Evolutionary conservation across 2,113 vertebrate genomes (phyloP).

Genomic region (Gopherus flavomarginatus): DNA sequence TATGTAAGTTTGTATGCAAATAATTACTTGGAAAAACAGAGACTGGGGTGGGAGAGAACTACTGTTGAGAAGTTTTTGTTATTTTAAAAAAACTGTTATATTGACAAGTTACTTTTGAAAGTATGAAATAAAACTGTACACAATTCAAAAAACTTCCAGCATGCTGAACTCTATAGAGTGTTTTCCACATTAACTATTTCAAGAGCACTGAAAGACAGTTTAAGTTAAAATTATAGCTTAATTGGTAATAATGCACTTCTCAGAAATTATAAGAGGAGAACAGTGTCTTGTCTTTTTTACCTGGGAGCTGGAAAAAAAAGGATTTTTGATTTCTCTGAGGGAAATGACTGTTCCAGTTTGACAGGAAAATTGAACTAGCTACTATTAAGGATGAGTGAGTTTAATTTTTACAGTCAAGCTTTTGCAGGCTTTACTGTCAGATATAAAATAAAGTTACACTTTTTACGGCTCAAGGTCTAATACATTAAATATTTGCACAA

Average conservation of each 20-base stretch:
- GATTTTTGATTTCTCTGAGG: slow-evolving; percentile 31
- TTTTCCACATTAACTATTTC: not conserved
- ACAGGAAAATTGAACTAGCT: slow-evolving; percentile 62
- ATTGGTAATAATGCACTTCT: slow-evolving; percentile 40
- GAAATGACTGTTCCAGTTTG: slow-evolving; percentile 50
- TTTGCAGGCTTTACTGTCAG: slow-evolving; percentile 32
- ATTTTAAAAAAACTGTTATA: not conserved
- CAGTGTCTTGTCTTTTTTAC: not conserved
- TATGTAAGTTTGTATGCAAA: not conserved
- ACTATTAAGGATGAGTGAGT: slow-evolving; percentile 7
- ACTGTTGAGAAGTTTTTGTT: not conserved
- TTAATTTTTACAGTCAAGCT: slow-evolving; percentile 31
- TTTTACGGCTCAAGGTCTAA: not conserved
- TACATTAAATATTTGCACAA: not conserved
- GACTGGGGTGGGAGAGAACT: too few relatives aligned
- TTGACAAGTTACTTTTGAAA: not conserved
- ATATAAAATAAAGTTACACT: not conserved
- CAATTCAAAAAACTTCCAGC: slow-evolving; percentile 2
- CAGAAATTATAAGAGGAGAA: not conserved
- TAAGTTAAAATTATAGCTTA: slow-evolving; percentile 37
- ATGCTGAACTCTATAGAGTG: not conserved
- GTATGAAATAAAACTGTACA: not conserved
- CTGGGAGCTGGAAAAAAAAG: not conserved
- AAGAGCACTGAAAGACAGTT: slow-evolving; percentile 28
- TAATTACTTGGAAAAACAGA: not conserved